Evolutionary conservation across 2,113 vertebrate genomes (phyloP), one percentile per base, ranked within the genome.

Genomic region (Turdus rufiventris): DNA sequence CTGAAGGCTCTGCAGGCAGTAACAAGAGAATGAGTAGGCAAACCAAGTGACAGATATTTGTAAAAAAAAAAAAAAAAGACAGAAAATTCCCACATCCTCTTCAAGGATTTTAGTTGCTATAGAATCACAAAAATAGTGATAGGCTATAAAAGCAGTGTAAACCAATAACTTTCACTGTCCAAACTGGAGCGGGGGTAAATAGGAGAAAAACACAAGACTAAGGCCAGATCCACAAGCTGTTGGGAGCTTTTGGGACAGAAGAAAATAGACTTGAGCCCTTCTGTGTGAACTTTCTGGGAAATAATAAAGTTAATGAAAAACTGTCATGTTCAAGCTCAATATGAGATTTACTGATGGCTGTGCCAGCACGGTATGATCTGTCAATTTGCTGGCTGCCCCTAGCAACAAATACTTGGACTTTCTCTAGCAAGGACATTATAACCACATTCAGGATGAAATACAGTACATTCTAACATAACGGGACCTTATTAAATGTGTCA

Each of bases 1-100:
- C 34, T 83, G 56, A 90, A 90, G 60, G 63, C 85, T 95, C 66
- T 2, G 67, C 92, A 76, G 90, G 85, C 79, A 92, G 88, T 47
- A 88, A 63, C 24, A 47, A 90, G 63, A 24, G 67, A 96, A 92
- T n/a, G 53, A 92, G 91, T 80, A 92, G 92, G 88, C 92, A 94
- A 95, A 96, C 45, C 79, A 80, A 94, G 56, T 85, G 94, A 94
- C 95, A 95, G 85, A 68, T 94, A 93, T 60, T 92, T 80, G 67
- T 93, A 29, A 94, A 91, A 87, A 84, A 51, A 51, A 51, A 51
- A 86, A 56, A n/a, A 56, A 57, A 2, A 14, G 88, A 79, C 82
- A 90, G 53, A 93, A 91, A 53, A 88, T 93, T 94, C 33, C 79
- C 24, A 83, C 92, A 84, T 58, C 28, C 42, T 83, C 79, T 70